A percentile compares a stretch with the other conserved stretches of the same genome.
These are phyloP conservation scores for Cyclophora punctaria DNA, from an alignment of 2,888 invertebrate genomes.

Conservation along the genomic window DNA sequence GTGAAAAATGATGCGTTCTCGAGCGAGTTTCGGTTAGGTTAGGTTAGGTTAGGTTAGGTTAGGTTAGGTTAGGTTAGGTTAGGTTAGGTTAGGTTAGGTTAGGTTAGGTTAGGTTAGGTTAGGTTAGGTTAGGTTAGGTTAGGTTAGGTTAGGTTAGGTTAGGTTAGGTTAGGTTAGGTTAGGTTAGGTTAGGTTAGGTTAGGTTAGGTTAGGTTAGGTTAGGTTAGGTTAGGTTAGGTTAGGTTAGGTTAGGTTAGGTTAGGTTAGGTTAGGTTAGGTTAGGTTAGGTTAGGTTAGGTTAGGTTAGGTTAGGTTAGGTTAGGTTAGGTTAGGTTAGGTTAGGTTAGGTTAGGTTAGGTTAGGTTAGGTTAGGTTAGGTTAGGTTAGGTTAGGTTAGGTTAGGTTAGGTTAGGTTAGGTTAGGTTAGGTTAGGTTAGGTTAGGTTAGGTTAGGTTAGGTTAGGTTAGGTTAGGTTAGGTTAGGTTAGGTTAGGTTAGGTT, in stretches of 20 bases:
- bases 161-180: constrained; percentile 15
- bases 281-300: constrained; percentile 1
- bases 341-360: constrained; percentile 9
- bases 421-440: constrained; percentile 15
- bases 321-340: constrained; percentile 4
- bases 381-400: constrained; percentile 14
- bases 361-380: constrained; percentile 13
- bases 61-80: constrained; percentile 6
- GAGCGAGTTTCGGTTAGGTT: too few relatives aligned
- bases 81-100: constrained; percentile 12
- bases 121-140: constrained; percentile 8
- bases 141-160: constrained; percentile 13
- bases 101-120: constrained; percentile 11
- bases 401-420: constrained; percentile 15
- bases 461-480: constrained; percentile 16
- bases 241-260: constrained; percentile 6
- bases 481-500: constrained; percentile 14
- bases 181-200: constrained; percentile 22
- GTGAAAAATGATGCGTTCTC: too few relatives aligned
- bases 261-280: constrained; percentile 6
- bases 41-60: constrained; percentile 5
- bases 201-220: constrained; percentile 6
- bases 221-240: constrained; percentile 8
- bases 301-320: constrained; percentile 3
- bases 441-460: constrained; percentile 14